Percentiles rank a stretch among this genome's conserved stretches.
These are phyloP conservation scores for Grammomys dolichurus DNA, from an alignment of 2,113 vertebrate genomes.

Conservation along the genomic window DNA sequence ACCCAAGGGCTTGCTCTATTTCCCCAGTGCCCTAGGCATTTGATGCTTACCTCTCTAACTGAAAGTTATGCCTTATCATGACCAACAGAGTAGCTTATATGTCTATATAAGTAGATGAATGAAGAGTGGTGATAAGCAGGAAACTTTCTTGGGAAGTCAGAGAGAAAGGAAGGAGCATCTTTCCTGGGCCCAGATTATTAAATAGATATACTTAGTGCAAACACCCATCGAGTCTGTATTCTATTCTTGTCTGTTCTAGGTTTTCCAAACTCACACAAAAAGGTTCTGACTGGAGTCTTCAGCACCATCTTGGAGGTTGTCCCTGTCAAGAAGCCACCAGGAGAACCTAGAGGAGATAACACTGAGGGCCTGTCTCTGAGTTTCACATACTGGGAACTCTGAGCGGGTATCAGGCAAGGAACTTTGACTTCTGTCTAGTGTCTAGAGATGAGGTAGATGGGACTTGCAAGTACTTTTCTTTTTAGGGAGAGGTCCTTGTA, in stretches of 20 bases:
- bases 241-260: not conserved
- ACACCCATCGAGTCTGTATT: not conserved
- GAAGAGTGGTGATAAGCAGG: not conserved
- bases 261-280: not conserved
- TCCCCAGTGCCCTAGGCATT: not conserved
- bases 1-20: not conserved
- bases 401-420: accelerated
- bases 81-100: not conserved
- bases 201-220: constrained; percentile 39
- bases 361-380: not conserved
- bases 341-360: not conserved
- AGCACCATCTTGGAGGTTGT: not conserved
- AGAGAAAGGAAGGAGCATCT: constrained; percentile 9
- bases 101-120: not conserved
- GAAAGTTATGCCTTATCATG: not conserved
- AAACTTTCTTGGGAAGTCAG: not conserved
- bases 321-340: accelerated
- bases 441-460: not conserved
- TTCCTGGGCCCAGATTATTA: not conserved
- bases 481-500: not conserved
- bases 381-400: too few relatives aligned
- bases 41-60: not conserved
- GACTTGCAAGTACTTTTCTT: not conserved
- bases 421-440: not conserved
- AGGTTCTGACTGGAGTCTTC: not conserved